Base-by-base conservation (phyloP, 2,113 vertebrate species). In the Copsychus sechellarum region DNA sequence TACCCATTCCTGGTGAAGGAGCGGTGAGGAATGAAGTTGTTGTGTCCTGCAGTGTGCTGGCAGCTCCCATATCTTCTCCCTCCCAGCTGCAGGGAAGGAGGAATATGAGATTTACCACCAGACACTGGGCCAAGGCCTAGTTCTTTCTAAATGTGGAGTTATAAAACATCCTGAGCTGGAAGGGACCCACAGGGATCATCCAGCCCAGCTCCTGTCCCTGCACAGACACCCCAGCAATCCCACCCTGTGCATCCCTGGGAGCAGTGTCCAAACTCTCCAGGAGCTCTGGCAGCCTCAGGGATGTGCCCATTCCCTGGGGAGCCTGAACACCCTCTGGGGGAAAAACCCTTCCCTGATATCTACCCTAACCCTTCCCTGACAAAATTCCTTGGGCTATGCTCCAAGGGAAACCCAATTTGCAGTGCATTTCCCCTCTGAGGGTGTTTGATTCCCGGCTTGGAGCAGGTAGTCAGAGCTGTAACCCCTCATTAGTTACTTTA, bases 161-260 rank as follows among this genome's bases (percentile, higher is more conserved):
- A 45, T 15, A 12, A 33, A 56, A 38, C n/a, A 38, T 40, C 28
- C 40, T 56, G 28, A 47, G 14, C 2, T 56, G 58, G 40, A 84
- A 73, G 25, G 24, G 24, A 29, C 20, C 9, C 4, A 10, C 7
- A 1, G 2, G 23, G 50, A 56, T 28, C 23, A 38, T 51, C 33
- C 5, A 38, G 23, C 3, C 14, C 58, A n/a, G 12, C n/a, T 0
- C 15, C 29, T 16, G 19, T 0, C 33, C 16, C 57, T 62, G 57
- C 81, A 8, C 47, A 53, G 17, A 8, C 33, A 2, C 47, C 31
- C 16, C 66, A 62, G 2, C 31, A 53, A 14, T 2, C 22, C 67
- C 57, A 42, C 26, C 28, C 38, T 45, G 57, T 1, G 17, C 62
- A 56, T 22, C 34, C 31, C 60, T 66, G 47, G 47, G 23, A 53